phyloP scores from a whole-genome alignment of 2,797 vertebrate species.

The Siniperca undulata region DNA sequence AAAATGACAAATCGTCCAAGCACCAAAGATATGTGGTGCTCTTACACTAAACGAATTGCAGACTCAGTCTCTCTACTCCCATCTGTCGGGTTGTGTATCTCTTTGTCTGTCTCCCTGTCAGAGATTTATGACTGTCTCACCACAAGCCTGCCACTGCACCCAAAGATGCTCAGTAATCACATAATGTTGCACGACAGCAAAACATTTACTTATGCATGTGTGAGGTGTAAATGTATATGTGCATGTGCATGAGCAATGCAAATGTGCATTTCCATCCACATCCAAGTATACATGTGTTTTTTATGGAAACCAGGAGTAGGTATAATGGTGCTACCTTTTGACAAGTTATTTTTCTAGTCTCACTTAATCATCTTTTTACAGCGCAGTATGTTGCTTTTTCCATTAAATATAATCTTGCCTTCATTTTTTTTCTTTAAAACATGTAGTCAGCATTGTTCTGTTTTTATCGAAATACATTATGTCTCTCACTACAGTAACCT shows the following conservation, averaged over 20 bases:
- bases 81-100: slow-evolving; percentile 45
- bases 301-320: slow-evolving; percentile 3
- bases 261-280: slow-evolving; percentile 21
- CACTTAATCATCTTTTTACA: slow-evolving; percentile 46
- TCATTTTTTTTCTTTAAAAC: slow-evolving; percentile 33
- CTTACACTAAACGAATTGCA: slow-evolving; percentile 54
- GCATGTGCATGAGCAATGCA: background rate
- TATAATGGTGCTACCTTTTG: background rate
- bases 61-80: slow-evolving; percentile 48
- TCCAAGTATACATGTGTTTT: slow-evolving; percentile 12
- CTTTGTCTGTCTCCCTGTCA: slow-evolving; percentile 48
- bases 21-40: slow-evolving; percentile 36
- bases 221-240: background rate
- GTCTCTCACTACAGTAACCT: background rate
- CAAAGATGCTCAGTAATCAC: slow-evolving; percentile 59
- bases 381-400: slow-evolving; percentile 23
- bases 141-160: slow-evolving; percentile 35
- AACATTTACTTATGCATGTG: slow-evolving; percentile 14
- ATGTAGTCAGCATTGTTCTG: slow-evolving; percentile 60
- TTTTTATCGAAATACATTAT: slow-evolving; percentile 43
- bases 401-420: slow-evolving; percentile 50
- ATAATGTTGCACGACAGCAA: slow-evolving; percentile 35
- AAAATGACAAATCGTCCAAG: slow-evolving; percentile 38
- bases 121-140: slow-evolving; percentile 59
- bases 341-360: slow-evolving; percentile 46